These are phyloP conservation scores for Eulemur mongoz DNA, from an alignment of 2,797 vertebrate species.

Conservation along the genomic window DNA sequence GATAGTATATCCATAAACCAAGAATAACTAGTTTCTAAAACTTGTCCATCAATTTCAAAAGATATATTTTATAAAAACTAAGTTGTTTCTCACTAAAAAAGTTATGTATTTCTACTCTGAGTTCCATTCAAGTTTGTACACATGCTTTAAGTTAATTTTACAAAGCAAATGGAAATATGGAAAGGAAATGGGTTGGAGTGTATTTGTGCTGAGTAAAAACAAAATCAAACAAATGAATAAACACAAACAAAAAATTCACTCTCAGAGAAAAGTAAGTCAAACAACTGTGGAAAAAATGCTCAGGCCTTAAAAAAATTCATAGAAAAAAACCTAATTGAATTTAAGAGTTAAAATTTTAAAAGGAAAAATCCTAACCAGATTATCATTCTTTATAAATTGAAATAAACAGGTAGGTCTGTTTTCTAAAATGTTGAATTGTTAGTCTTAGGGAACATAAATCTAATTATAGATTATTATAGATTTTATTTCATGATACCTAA, in stretches of 20 bases:
- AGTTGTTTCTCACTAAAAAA: neutral
- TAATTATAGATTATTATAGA: neutral
- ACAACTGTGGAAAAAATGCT: neutral
- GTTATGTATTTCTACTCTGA: neutral
- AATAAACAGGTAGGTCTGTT: neutral
- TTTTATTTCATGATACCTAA: neutral
- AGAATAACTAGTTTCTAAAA: constrained; percentile 16
- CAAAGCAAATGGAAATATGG: constrained; percentile 1
- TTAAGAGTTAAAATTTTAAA: neutral
- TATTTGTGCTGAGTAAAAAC: neutral
- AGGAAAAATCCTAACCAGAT: neutral
- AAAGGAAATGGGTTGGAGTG: constrained; percentile 7
- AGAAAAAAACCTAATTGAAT: neutral
- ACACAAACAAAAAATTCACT: neutral
- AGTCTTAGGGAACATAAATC: neutral
- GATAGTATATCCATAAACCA: neutral
- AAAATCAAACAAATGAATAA: neutral
- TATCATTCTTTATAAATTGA: constrained; percentile 14
- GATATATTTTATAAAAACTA: constrained; percentile 6
- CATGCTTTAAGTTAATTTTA: constrained; percentile 36
- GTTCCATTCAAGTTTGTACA: neutral
- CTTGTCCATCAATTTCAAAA: neutral
- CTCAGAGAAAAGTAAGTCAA: neutral
- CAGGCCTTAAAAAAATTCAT: neutral
- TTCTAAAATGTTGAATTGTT: neutral